Base-by-base conservation (phyloP, 23 tunicate species). In the Clavelina lepadiformis region DNA sequence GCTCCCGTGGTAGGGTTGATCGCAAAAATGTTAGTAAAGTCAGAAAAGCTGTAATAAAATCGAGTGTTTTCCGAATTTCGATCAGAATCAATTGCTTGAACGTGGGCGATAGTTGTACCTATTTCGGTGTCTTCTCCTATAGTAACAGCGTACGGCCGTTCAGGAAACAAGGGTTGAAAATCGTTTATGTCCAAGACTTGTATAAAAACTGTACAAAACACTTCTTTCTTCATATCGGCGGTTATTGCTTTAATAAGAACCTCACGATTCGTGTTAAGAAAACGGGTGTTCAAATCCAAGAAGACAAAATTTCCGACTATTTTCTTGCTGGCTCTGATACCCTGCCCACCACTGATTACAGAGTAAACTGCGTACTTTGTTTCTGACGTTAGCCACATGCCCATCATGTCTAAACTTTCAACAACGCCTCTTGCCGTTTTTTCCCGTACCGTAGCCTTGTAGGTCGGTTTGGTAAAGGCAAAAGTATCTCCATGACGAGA, bases 1-100 rank as follows among this genome's bases (percentile, higher is more conserved):
- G 44, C 62, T 5, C 89, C 89, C 5, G 80, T 82, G 27, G 69
- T 66, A 0, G 89, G 89, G 38, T 82, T 68, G 1, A 82, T 78
- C 1, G 89, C 89, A 64, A 82, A 82, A 50, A 73, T 76, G 57
- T 64, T 46, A 22, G 80, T 82, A 28, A 31, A 44, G 13, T 55
- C 57, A 2, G 60, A 35, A 2, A 82, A 33, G 38, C 71, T 61
- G 68, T 82, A 82, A 33, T 82, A 82, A 31, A 73, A 73, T 5
- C 76, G 61, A 31, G 53, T 65, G 50, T 82, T 82, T 2, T 56
- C 68, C 31, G 61, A 52, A 31, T 73, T 68, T 22, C 68, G 45
- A 67, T 82, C 89, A 6, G 77, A 69, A 65, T 82, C 89, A 27
- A 74, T 64, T 22, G 89, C 89, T 45, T 53, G 28, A 0, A 73